A percentile compares a stretch with the other conserved stretches of the same genome.
These are phyloP conservation scores for Callosobruchus maculatus DNA, from an alignment of 2,888 invertebrate genomes.

Conservation along the genomic window DNA sequence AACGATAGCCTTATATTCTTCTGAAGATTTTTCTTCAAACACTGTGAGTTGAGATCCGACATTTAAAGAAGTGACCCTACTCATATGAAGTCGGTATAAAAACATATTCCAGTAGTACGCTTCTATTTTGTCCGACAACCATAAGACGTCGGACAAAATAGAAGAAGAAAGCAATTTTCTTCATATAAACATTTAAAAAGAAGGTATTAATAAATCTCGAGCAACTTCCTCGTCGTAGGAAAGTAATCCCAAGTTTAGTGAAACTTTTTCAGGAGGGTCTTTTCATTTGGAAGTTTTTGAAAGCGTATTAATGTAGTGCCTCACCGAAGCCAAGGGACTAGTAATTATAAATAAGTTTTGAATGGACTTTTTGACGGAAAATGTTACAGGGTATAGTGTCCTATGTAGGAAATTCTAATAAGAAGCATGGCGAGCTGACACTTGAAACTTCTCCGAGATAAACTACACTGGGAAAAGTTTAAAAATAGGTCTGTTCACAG, in stretches of 20 bases:
- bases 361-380: background rate
- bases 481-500: too few relatives aligned
- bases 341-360: background rate
- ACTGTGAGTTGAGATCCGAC: too few relatives aligned
- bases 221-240: background rate
- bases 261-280: background rate
- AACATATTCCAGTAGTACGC: too few relatives aligned
- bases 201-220: background rate
- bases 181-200: background rate
- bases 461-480: too few relatives aligned
- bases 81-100: too few relatives aligned
- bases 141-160: background rate
- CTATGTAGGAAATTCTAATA: background rate
- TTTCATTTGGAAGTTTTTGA: background rate
- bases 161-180: background rate
- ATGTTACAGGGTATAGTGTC: background rate
- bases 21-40: too few relatives aligned
- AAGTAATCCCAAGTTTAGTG: background rate
- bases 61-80: too few relatives aligned
- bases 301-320: background rate
- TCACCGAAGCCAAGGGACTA: background rate
- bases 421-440: background rate
- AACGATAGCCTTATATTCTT: too few relatives aligned
- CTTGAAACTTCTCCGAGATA: too few relatives aligned
- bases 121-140: too few relatives aligned